Percentiles rank a stretch among this genome's conserved stretches.
These are phyloP conservation scores for Macrosiphum euphorbiae DNA, from an alignment of 2,888 invertebrate genomes.

Conservation along the genomic window DNA sequence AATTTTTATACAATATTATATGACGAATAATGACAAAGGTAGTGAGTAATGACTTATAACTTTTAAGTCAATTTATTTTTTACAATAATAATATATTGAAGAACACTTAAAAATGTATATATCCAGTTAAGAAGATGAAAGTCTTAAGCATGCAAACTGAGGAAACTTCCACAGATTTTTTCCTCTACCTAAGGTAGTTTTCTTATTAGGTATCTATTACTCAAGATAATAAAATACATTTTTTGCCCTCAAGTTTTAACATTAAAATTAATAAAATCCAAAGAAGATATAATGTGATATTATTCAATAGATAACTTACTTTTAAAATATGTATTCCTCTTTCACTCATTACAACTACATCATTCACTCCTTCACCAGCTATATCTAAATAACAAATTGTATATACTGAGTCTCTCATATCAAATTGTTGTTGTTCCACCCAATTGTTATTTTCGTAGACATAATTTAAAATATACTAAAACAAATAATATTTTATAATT, in stretches of 20 bases:
- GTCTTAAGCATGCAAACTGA: background rate
- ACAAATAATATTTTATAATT: constrained; percentile 63
- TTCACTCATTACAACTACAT: constrained; percentile 77
- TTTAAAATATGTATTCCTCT: constrained; percentile 79
- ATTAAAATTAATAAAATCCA: background rate
- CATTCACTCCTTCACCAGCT: constrained; percentile 78
- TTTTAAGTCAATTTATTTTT: background rate
- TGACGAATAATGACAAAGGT: background rate
- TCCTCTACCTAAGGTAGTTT: background rate
- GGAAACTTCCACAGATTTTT: background rate
- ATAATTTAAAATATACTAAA: constrained; percentile 73
- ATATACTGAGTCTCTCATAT: constrained; percentile 75
- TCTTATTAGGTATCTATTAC: background rate
- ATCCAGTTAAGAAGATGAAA: background rate
- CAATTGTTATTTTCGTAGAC: constrained; percentile 71
- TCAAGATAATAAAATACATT: background rate
- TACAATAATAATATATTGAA: background rate
- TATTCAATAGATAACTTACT: constrained; percentile 69
- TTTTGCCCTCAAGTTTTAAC: background rate
- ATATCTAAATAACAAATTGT: constrained; percentile 76
- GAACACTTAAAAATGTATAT: background rate
- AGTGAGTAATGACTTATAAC: background rate
- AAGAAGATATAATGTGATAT: background rate
- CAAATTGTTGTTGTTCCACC: constrained; percentile 68
- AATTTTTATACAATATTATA: background rate